These are phyloP conservation scores for Heteronetta atricapilla DNA, from an alignment of 2,113 vertebrate genomes.

Conservation along the genomic window DNA sequence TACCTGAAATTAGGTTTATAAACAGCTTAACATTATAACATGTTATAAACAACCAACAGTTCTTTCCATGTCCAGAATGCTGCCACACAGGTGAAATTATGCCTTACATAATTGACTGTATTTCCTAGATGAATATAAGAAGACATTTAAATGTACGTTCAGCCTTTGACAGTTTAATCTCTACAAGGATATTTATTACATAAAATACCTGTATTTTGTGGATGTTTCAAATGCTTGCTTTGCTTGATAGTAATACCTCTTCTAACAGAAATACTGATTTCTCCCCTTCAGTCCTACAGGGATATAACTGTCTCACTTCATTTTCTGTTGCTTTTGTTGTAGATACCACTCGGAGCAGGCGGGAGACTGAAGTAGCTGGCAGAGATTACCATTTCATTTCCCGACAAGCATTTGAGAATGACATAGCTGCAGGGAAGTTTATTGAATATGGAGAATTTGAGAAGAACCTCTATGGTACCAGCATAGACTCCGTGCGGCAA, in stretches of 20 bases:
- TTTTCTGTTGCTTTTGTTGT: constrained; percentile 1
- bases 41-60: background rate
- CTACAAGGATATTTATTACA: background rate
- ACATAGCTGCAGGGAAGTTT: constrained; percentile 88
- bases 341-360: constrained; percentile 91
- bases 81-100: background rate
- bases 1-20: background rate
- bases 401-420: constrained; percentile 86
- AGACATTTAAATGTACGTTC: background rate
- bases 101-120: background rate
- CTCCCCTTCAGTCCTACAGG: accelerated
- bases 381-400: constrained; percentile 94
- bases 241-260: background rate
- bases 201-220: background rate
- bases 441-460: constrained; percentile 94
- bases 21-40: background rate
- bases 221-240: background rate
- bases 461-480: constrained; percentile 94
- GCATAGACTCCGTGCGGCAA: constrained; percentile 91
- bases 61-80: background rate
- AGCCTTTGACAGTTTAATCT: background rate
- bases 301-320: background rate
- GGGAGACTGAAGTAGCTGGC: constrained; percentile 89
- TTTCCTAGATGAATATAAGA: background rate
- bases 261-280: background rate